Evolutionary conservation across 2,797 vertebrate species (phyloP), one percentile per base, ranked within the genome.

Genomic region (Danio albolineatus): DNA sequence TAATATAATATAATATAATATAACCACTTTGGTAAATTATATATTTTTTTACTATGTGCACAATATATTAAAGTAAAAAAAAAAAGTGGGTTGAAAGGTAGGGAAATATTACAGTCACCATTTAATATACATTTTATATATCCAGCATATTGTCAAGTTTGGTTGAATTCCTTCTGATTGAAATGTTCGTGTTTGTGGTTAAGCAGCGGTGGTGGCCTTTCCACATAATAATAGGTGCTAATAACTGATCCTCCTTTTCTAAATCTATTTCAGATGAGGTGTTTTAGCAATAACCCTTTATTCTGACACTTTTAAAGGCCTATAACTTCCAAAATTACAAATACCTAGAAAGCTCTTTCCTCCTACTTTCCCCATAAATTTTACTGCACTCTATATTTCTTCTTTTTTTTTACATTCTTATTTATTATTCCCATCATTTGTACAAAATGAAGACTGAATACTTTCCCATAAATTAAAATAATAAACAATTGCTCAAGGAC

Each of bases 211-310:
- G 36, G 17, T 70, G 57, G 44, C 54, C 57, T 70, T 70, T 61
- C 44, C 43, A 49, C 65, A 78, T 60, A 70, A 78, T 70, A 61
- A 78, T 70, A 69, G 28, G 36, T 70, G 54, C 44, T 59, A 70
- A 70, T 70, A 78, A 21, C 44, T 51, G 44, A 78, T 78, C 44
- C 56, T 49, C 48, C 56, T 13, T 14, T 21, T 70, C 17, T 70
- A 61, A 76, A 61, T 61, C 21, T 28, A 51, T 78, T 70, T 70
- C 44, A 19, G 13, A 78, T 51, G 44, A 70, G 36, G 56, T 78
- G 66, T 61, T 62, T 21, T n/a, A 61, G 57, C 57, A 71, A 71
- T 71, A 71, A 62, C 38, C 46, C 10, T 54, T 71, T 62, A 36
- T 61, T 78, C 17, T 71, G 19, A 51, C 57, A 62, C 13, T 17